Base-by-base conservation (phyloP, 1,140 invertebrate species). In the Euschistus heros region DNA sequence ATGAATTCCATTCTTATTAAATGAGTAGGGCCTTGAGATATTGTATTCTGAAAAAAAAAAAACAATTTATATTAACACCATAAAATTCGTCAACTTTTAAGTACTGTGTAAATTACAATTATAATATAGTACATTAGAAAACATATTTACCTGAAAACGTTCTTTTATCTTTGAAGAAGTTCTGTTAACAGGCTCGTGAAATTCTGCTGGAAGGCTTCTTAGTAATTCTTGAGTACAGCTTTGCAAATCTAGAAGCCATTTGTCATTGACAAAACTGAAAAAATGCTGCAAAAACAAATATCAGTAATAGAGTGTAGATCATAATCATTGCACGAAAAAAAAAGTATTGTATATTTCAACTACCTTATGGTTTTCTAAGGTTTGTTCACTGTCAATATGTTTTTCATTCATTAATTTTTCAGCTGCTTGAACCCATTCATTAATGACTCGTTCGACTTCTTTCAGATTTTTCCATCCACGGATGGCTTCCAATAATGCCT, bases 1-100 rank as follows among this genome's bases (percentile, higher is more conserved):
- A 86, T 77, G 75, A 96, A 96, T 76, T 97, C 92, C n/a, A 95
- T 78, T 68, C 86, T 83, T 77, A 93, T 85, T 26, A 95, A 77
- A 76, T 94, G 91, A 24, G 90, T 76, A 0, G 93, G 93, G 0
- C 89, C 89, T 68, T 86, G 82, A 15, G 80, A 80, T 14, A 91
- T 77, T 8, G 94, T 83, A 66, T 88, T 82, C 79, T 81, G 71
- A 22, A 68, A 60, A 71, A 65, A 42, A 46, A 62, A 20, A 54
- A 54, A n/a, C n/a, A n/a, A 7, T 7, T n/a, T 17, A 59, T 27
- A 59, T 2, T 6, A 26, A 59, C 1, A 26, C 8, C 24, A 27
- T 20, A 54, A 15, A n/a, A 26, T 6, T 22, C 24, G 1, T 33
- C 13, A n/a, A 57, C n/a, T 17, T 15, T 5, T 22, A 7, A 22